Evolutionary conservation across 1,140 invertebrate species (phyloP).

Genomic region (Drosophila sechellia): DNA sequence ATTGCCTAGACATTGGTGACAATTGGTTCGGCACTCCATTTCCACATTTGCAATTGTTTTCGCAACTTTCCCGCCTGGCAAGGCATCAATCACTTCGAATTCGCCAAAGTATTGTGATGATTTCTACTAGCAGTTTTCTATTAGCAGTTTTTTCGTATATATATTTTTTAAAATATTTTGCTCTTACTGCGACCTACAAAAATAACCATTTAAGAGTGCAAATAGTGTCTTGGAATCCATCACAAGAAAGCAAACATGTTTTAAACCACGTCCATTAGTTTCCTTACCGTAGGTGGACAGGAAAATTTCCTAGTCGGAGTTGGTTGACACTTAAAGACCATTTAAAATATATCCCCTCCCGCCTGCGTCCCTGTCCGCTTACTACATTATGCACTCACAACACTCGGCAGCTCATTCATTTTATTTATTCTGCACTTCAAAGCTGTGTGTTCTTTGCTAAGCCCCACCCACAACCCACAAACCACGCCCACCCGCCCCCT

Average conservation of each 20-base stretch:
- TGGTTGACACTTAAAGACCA: conserved; percentile 41
- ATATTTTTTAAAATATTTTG: not conserved
- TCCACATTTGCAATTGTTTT: conserved; percentile 45
- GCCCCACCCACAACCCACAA: conserved; percentile 8
- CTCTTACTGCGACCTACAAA: not conserved
- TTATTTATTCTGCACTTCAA: conserved; percentile 81
- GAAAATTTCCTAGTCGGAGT: not conserved
- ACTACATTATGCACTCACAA: conserved; percentile 75
- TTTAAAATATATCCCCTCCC: conserved; percentile 40
- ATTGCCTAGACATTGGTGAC: conserved; percentile 56
- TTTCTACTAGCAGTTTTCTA: conserved; percentile 6
- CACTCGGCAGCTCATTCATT: conserved; percentile 77
- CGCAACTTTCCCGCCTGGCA: not conserved
- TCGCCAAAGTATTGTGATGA: not conserved
- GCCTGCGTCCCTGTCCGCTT: conserved; percentile 19
- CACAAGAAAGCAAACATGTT: not conserved
- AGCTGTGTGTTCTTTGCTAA: conserved; percentile 55
- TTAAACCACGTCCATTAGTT: not conserved
- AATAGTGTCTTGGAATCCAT: not conserved
- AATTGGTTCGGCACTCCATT: conserved; percentile 34
- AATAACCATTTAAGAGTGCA: not conserved
- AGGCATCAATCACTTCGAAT: conserved; percentile 27
- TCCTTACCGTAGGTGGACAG: conserved; percentile 4
- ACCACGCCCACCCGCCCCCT: not conserved
- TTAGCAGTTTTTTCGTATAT: not conserved